Percentiles rank a stretch among this genome's conserved stretches.
These are phyloP conservation scores for Anorthoa munda DNA, from an alignment of 2,888 invertebrate species.

Conservation along the genomic window DNA sequence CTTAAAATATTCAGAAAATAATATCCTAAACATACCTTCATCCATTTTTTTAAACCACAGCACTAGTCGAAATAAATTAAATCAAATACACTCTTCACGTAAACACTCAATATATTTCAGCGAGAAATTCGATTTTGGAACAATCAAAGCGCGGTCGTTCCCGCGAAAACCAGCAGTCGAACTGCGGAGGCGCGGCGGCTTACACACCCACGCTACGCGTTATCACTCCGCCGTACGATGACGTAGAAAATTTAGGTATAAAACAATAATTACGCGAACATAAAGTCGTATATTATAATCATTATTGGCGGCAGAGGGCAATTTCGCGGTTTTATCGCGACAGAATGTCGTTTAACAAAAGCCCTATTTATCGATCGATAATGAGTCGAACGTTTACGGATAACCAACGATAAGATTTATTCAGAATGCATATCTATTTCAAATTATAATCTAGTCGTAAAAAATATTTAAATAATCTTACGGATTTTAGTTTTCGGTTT, in stretches of 20 bases:
- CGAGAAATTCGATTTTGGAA: conserved; percentile 67
- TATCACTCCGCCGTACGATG: conserved; percentile 71
- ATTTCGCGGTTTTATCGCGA: conserved; percentile 60
- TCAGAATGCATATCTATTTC: conserved; percentile 14
- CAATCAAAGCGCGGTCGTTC: conserved; percentile 68
- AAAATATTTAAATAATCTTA: conserved; percentile 45
- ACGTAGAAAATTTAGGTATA: conserved; percentile 65
- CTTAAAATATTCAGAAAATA: background rate
- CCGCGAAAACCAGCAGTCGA: conserved; percentile 65
- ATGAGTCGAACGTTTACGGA: conserved; percentile 25
- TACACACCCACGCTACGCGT: conserved; percentile 73
- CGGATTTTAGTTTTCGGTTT: conserved; percentile 43
- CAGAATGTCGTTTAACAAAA: conserved; percentile 40
- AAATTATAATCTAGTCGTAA: background rate
- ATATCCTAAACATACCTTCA: conserved; percentile 68
- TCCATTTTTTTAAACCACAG: conserved; percentile 65
- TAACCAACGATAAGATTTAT: conserved; percentile 43
- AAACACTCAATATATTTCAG: conserved; percentile 57
- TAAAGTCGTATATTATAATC: conserved; percentile 61
- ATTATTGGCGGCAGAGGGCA: conserved; percentile 56
- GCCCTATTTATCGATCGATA: conserved; percentile 47
- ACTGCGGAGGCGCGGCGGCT: conserved; percentile 82
- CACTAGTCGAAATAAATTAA: conserved; percentile 44
- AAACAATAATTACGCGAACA: conserved; percentile 60
- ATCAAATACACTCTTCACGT: conserved; percentile 60